Evolutionary conservation across 2,113 vertebrate genomes (phyloP).

Genomic region (Ahaetulla prasina): DNA sequence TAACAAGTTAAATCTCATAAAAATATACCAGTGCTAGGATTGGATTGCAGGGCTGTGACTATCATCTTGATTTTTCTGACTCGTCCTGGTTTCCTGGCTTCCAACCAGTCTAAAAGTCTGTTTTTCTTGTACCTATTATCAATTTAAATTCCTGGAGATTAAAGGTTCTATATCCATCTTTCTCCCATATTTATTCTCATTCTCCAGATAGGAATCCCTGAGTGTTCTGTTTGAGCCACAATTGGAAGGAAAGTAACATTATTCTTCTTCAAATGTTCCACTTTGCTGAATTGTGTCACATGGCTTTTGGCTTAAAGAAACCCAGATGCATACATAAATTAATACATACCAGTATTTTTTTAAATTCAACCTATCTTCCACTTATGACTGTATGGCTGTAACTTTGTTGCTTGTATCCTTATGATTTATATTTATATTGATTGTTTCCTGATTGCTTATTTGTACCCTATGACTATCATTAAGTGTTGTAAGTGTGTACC

Average conservation of each 20-base stretch:
- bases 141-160: not conserved
- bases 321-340: not conserved
- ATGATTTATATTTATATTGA: too few species aligned
- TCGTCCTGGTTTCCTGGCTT: not conserved
- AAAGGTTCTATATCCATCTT: not conserved
- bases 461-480: too few species aligned
- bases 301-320: not conserved
- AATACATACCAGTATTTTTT: not conserved
- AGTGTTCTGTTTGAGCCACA: not conserved
- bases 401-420: too few species aligned
- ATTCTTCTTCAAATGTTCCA: not conserved
- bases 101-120: not conserved
- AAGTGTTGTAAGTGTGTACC: too few species aligned
- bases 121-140: not conserved
- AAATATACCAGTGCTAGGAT: not conserved
- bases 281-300: not conserved
- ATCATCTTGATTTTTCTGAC: not conserved
- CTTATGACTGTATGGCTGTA: too few species aligned
- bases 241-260: not conserved
- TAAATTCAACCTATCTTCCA: too few species aligned
- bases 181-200: not conserved
- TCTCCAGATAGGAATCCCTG: not conserved
- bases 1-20: not conserved
- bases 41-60: not conserved
- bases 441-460: too few species aligned